Base-by-base conservation (phyloP, 2,113 vertebrate species). In the Athene cunicularia region DNA sequence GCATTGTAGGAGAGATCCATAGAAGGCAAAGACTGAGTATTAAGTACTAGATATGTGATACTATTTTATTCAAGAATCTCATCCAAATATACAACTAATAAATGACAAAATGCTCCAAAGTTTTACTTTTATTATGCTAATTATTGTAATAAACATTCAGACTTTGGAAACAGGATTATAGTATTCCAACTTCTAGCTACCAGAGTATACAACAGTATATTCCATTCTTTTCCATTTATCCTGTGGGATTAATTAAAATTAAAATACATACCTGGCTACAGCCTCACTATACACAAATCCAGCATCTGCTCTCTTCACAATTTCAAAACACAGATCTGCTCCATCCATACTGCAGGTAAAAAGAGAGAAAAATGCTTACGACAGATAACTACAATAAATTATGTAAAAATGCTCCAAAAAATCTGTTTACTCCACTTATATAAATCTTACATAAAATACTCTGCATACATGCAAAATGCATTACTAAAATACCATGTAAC, bases 261-360 rank as follows among this genome's bases (percentile, higher is more conserved):
- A 84, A 43, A 96, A 88, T 86, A 98, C 98, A 96, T 98, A 99
- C 99, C 99, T 99, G 97, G 99, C 99, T 95, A 99, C 99, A 45
- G 99, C 99, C 98, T 99, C 99, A 6, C 99, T 99, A 99, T 99
- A 99, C 77, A 99, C 99, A 96, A 99, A 99, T 66, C 99, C 99
- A 90, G 99, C 99, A 75, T 99, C 99, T 14, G 99, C 99, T 97
- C 99, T 97, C 97, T 99, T 99, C 77, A 99, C 99, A 17, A 99
- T 99, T 98, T 99, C 99, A 97, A 99, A 99, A 97, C 99, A 99
- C 94, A 99, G 98, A 96, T 99, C 99, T 37, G 99, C 99, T 97
- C 99, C 99, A 95, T 99, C 99, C 99, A 99, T 99, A 96, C 99
- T 99, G 97, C 59, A 95, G 53, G 72, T 23, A 82, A 95, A 68